Percentiles rank a stretch among this genome's conserved stretches.
phyloP scores from a whole-genome alignment of 2,888 invertebrate species.

The Ormyrus nitidulus region DNA sequence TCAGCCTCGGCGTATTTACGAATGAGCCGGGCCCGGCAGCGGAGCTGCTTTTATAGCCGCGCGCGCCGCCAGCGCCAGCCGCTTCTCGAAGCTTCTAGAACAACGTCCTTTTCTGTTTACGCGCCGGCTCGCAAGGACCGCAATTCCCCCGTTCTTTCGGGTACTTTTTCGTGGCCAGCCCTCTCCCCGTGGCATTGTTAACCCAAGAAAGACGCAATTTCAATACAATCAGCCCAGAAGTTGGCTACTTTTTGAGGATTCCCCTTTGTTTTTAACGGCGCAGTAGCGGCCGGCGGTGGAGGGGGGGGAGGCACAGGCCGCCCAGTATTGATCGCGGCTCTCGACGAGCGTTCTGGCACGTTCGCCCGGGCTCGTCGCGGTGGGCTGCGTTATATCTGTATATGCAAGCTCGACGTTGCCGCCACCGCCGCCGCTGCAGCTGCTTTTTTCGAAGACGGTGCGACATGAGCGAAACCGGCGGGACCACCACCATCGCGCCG shows the following conservation, averaged over 20 bases:
- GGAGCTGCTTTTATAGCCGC: conserved; percentile 68
- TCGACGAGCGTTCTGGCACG: conserved; percentile 70
- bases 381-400: neutral
- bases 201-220: too few relatives aligned
- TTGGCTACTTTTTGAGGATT: too few relatives aligned
- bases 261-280: neutral
- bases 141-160: too few relatives aligned
- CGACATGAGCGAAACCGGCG: neutral
- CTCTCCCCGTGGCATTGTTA: too few relatives aligned
- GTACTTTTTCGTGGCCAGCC: too few relatives aligned
- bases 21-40: conserved; percentile 67
- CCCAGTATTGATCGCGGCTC: too few relatives aligned
- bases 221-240: too few relatives aligned
- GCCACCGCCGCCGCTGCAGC: too few relatives aligned
- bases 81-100: conserved; percentile 47
- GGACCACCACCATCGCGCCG: neutral
- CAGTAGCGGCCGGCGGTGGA: conserved; percentile 12
- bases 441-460: too few relatives aligned
- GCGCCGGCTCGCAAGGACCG: neutral
- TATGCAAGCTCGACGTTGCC: too few relatives aligned
- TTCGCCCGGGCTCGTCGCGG: conserved; percentile 61
- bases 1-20: conserved; percentile 67
- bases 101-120: conserved; percentile 55
- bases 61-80: conserved; percentile 55
- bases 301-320: neutral